These are phyloP conservation scores for Frankliniella fusca DNA, from an alignment of 2,888 invertebrate species.

Conservation along the genomic window DNA sequence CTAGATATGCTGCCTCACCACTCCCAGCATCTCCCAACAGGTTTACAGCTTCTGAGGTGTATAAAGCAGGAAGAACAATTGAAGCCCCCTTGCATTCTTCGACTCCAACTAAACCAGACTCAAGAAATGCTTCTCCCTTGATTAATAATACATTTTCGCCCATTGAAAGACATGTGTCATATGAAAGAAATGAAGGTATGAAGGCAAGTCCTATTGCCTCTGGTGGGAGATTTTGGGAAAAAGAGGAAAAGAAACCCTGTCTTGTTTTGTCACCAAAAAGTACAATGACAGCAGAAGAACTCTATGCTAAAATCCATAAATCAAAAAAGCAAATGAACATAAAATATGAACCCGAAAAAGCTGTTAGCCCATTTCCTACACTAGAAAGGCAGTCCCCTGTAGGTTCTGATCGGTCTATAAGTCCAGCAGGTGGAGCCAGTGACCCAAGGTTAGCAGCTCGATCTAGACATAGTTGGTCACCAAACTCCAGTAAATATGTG, in stretches of 20 bases:
- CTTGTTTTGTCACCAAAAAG: constrained; percentile 55
- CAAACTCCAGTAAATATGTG: constrained; percentile 44
- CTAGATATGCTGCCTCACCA: no score
- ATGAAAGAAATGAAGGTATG: neutral
- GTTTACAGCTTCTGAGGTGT: neutral
- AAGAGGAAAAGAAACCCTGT: neutral
- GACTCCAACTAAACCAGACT: neutral
- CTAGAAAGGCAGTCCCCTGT: constrained; percentile 54
- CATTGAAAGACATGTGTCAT: neutral
- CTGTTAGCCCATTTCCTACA: constrained; percentile 29
- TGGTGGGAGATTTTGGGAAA: neutral
- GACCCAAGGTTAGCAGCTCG: constrained; percentile 44
- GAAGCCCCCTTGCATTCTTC: neutral
- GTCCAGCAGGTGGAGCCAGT: neutral
- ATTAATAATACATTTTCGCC: neutral
- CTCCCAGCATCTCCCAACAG: neutral
- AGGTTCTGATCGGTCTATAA: constrained; percentile 49
- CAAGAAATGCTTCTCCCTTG: neutral
- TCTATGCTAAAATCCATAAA: constrained; percentile 72
- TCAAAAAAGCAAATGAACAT: constrained; percentile 70
- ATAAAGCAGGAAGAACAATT: neutral
- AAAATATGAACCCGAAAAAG: constrained; percentile 52
- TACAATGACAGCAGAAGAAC: constrained; percentile 72
- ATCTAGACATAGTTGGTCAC: constrained; percentile 63
- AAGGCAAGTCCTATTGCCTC: neutral